Evolutionary conservation across 2,797 vertebrate species (phyloP), one percentile per base, ranked within the genome.

Genomic region (Pipistrellus pygmaeus): DNA sequence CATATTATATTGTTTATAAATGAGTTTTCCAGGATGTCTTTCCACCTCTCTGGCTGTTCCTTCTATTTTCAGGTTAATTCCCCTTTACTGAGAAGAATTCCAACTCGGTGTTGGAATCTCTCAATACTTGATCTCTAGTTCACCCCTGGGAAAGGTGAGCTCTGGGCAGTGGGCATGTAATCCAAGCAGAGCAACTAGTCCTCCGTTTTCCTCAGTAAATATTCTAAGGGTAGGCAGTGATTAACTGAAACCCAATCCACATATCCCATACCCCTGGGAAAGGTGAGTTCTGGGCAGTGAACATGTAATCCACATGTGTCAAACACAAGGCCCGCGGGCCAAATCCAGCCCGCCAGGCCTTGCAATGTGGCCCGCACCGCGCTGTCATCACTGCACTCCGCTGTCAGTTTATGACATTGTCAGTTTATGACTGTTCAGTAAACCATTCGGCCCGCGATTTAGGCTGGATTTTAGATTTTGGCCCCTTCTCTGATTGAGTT

Each of bases 11-110:
- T 90, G 21, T 48, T 92, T 72, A 76, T 85, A 85, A 81, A 10
- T 48, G n/a, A 82, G 32, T 32, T 55, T 38, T 76, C 71, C 44
- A 57, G 44, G 30, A 82, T 88, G 73, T 91, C 44, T 86, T 60
- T 44, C 71, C 78, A 53, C 17, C 20, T 93, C 44, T 89, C 66
- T 38, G 11, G n/a, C 51, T 91, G 60, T 3, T 95, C 60, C 35
- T 30, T 55, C 76, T 76, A 30, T 57, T 76, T 85, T 53, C 66
- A 89, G 32, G 46, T 69, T 80, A 84, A 91, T 87, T 87, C 7
- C 85, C 51, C 41, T 80, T 76, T 69, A 64, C 30, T 48, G 44
- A 86, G 57, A 76, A 83, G 30, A 96, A 85, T 77, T 92, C 21
- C 55, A 73, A 3, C 6, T 85, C 75, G n/a, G 0, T 69, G 21